Conservation (phyloP, 2,888 invertebrate genomes). For the Portevinia maculata region DNA sequence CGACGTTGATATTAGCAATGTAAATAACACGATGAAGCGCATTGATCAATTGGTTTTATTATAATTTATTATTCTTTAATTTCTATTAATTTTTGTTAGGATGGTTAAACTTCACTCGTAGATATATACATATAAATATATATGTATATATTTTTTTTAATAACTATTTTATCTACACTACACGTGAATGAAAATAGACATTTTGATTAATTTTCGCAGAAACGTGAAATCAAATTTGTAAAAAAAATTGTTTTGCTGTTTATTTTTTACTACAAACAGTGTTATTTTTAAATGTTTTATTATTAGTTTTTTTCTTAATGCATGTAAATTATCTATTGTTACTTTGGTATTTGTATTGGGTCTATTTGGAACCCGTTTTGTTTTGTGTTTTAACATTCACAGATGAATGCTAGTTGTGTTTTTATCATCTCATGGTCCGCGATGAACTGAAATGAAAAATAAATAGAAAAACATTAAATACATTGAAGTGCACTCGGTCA, state of each 20-base stretch:
- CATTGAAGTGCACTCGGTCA: too few relatives aligned
- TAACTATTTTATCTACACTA: slow-evolving; percentile 37
- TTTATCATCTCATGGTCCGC: slow-evolving; percentile 42
- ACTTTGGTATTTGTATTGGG: background rate
- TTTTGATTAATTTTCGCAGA: background rate
- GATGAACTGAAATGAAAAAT: slow-evolving; percentile 52
- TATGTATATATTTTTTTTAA: slow-evolving; percentile 1
- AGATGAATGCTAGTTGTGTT: slow-evolving; percentile 16
- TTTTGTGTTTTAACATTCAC: slow-evolving; percentile 29
- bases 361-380: slow-evolving; percentile 1
- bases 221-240: slow-evolving; percentile 29
- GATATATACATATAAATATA: too few relatives aligned
- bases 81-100: slow-evolving; percentile 40
- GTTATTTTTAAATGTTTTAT: background rate
- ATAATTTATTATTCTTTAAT: slow-evolving; percentile 14
- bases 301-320: slow-evolving; percentile 5
- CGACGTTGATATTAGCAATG: slow-evolving; percentile 63
- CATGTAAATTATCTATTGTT: background rate
- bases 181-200: slow-evolving; percentile 23
- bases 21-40: slow-evolving; percentile 55
- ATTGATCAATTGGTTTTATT: slow-evolving; percentile 54
- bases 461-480: background rate
- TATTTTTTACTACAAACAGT: slow-evolving; percentile 18
- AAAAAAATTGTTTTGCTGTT: slow-evolving; percentile 6
- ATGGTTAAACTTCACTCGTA: slow-evolving; percentile 52